Evolutionary conservation across 2,797 vertebrate genomes (phyloP), one percentile per base, ranked within the genome.

Genomic region (Anabas testudineus): DNA sequence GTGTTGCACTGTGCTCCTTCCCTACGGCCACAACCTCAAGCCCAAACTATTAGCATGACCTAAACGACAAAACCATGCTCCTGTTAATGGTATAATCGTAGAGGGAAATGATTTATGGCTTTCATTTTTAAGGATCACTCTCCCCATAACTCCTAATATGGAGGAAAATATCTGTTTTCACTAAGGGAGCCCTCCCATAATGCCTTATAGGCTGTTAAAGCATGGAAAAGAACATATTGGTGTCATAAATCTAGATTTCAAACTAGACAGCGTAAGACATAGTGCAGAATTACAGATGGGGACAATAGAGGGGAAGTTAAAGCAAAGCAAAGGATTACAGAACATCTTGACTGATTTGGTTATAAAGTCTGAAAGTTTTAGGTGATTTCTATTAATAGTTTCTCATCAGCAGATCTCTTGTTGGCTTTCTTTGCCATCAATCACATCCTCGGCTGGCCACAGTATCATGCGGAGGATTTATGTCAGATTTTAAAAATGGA

Each of bases 201-300:
- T 84, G 88, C 87, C 88, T 89, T 87, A 91, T 90, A 83, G 90
- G 80, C 90, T 91, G 90, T 93, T 93, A 93, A 94, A 93, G 91
- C 90, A 90, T 89, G 88, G 90, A 89, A 93, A 91, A 90, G 83
- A 93, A 89, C 92, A 94, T 93, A 93, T 94, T 94, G 91, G 90
- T 88, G 84, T 87, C 92, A 93, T 95, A 94, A 95, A 95, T 95
- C 91, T 91, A 88, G 84, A 89, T 93, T 92, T 92, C 78, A 90
- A 91, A 92, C 83, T 64, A 85, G 88, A 90, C 89, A 82, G 81
- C 77, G 76, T 84, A 79, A 83, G 92, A 87, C 86, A 85, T 61
- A 67, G 78, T 67, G 83, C 53, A 37, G 85, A 85, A 88, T 91
- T 90, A 88, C 69, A 85, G 71, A 83, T 65, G 66, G 76, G 78